These are phyloP conservation scores for Lasioglossum zephyrum DNA, from an alignment of 2,888 invertebrate species.

Conservation along the genomic window DNA sequence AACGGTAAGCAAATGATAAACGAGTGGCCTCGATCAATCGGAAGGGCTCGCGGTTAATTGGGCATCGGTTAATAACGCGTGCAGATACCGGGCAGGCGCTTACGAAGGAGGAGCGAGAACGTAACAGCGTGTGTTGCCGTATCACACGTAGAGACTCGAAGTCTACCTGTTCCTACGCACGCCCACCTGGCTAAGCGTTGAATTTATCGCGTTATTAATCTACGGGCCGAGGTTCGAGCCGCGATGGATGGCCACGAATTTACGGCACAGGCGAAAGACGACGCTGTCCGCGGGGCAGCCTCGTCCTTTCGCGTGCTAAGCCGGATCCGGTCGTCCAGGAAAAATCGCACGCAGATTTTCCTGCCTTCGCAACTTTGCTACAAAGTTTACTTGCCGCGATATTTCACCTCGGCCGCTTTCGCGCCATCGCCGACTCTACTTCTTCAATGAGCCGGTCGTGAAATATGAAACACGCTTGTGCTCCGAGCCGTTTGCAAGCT, in stretches of 20 bases:
- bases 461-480: neutral
- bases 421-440: neutral
- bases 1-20: neutral
- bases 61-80: conserved; percentile 30
- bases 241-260: conserved; percentile 59
- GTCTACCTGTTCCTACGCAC: conserved; percentile 57
- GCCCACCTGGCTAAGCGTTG: conserved; percentile 66
- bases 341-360: conserved; percentile 33
- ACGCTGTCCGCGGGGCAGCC: conserved; percentile 29
- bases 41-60: conserved; percentile 26
- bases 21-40: neutral
- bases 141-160: no score
- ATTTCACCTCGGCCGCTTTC: neutral
- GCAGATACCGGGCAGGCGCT: conserved; percentile 17
- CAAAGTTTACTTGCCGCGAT: neutral
- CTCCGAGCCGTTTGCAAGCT: neutral
- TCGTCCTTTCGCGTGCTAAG: conserved; percentile 27
- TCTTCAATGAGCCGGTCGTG: neutral
- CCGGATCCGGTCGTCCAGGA: conserved; percentile 44
- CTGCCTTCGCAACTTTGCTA: neutral
- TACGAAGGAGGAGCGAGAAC: conserved; percentile 18
- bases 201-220: conserved; percentile 79
- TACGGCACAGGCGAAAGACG: conserved; percentile 49
- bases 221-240: conserved; percentile 41
- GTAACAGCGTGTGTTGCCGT: neutral